Base-by-base conservation (phyloP, 2,888 invertebrate species). In the Steinernema carpocapsae region DNA sequence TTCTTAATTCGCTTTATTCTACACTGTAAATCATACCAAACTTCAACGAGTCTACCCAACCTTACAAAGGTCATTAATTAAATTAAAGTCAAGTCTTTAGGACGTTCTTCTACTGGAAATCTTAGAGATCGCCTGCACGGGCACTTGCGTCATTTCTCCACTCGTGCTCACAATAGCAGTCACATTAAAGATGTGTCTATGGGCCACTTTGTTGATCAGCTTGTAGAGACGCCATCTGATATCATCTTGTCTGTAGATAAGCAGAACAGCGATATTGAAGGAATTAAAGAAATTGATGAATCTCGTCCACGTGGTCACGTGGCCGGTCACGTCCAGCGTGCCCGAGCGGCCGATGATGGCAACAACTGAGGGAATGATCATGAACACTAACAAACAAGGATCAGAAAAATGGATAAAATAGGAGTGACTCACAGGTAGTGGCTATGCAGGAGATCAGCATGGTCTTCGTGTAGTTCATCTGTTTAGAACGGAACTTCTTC, bases 271-370 rank as follows among this genome's bases (percentile, higher is more conserved):
- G 22, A 64, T 64, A 17, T 64, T 64, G 64, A 64, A 64, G 17
- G 64, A 64, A 29, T 64, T 64, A 32, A 64, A 64, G 64, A 64
- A 64, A 17, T n/a, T 64, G 64, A 64, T n/a, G 64, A 64, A 64
- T 64, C 64, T 64, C 32, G 64, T 64, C 64, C 64, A 64, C 37
- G 64, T 64, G 64, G 64, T 26, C 29, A 64, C 19, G 32, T 64
- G 37, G 1, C 32, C 32, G 14, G 64, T 12, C 4, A 64, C 26
- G 64, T 64, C 37, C 64, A 64, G 64, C 1, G 14, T 10, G 1
- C 17, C 64, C 1, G n/a, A 6, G 10, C 64, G 24, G 1, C 17
- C 37, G 64, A 37, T 19, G 19, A 64, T 32, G 29, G 64, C 64
- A 3, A 64, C 6, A 2, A 32, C n/a, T 17, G 64, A 29, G 19